Conservation (phyloP, 2,888 invertebrate species). For the Eubasilissa splendida region DNA sequence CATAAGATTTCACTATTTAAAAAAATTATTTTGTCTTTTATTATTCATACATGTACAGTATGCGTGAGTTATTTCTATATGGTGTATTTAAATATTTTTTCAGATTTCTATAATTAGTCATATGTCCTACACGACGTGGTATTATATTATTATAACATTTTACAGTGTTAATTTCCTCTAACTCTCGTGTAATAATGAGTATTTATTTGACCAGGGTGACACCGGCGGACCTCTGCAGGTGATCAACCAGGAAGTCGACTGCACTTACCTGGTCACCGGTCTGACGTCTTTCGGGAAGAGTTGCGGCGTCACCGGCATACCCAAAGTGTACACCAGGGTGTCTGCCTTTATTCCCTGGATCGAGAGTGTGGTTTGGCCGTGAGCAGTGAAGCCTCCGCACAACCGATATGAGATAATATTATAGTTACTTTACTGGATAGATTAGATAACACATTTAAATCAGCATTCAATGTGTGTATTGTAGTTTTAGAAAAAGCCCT, state of each 20-base stretch:
- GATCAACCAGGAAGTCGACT: background rate
- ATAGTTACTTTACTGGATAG: background rate
- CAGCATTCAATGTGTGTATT: background rate
- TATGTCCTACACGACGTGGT: too few species aligned
- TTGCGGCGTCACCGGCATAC: conserved; percentile 67
- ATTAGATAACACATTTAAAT: background rate
- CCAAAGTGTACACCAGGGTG: conserved; percentile 76
- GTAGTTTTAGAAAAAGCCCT: background rate
- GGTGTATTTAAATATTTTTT: too few species aligned
- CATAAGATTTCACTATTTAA: too few species aligned
- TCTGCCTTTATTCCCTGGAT: conserved; percentile 74
- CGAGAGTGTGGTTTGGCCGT: conserved; percentile 73
- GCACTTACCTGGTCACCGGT: conserved; percentile 61
- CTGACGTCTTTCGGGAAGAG: conserved; percentile 70
- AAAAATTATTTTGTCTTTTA: too few species aligned
- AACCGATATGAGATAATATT: background rate
- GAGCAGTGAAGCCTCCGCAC: background rate
- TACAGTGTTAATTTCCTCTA: too few species aligned
- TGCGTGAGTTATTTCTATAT: too few species aligned
- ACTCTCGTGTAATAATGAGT: too few species aligned
- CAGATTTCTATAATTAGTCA: too few species aligned
- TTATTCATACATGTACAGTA: too few species aligned
- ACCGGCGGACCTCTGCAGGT: conserved; percentile 40
- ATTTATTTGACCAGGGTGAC: conserved; percentile 20
- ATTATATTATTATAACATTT: too few species aligned